Conservation (phyloP, 2,113 vertebrate species). For the Apodemus speciosus region DNA sequence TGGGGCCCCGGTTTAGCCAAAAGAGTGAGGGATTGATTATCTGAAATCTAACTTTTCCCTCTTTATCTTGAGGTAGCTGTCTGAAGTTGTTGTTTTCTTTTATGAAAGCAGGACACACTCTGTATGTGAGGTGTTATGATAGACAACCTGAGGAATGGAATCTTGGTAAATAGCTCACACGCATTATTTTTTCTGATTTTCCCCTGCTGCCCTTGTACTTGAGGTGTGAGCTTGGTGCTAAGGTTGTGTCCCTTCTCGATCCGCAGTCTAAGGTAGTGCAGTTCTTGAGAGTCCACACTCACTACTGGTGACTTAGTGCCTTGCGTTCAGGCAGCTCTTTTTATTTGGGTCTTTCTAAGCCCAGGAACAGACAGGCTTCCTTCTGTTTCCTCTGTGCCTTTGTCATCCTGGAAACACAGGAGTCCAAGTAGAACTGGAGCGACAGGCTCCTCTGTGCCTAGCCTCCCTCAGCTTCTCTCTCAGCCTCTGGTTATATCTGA, state of each 20-base stretch:
- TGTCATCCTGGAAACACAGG: background rate
- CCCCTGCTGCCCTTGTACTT: background rate
- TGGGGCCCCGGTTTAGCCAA: constrained; percentile 42
- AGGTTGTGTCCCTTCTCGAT: background rate
- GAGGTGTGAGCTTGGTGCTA: background rate
- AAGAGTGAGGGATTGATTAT: constrained; percentile 50
- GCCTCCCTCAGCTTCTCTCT: background rate
- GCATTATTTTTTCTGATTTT: background rate
- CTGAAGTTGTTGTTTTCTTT: constrained; percentile 1
- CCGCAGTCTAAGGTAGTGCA: background rate
- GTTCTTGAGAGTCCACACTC: background rate
- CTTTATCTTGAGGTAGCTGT: background rate
- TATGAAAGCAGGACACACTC: background rate
- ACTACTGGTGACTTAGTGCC: background rate
- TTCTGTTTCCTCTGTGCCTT: background rate
- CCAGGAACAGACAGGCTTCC: background rate
- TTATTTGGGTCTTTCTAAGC: constrained; percentile 30
- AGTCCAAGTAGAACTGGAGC: constrained; percentile 16
- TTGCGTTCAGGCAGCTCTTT: background rate
- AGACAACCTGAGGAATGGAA: background rate
- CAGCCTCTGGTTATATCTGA: background rate
- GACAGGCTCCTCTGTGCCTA: background rate
- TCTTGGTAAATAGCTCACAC: background rate
- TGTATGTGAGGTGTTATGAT: background rate
- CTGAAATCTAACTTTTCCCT: background rate